Evolutionary conservation across 2,888 invertebrate species (phyloP), one percentile per base, ranked within the genome.

Genomic region (Hoplodrina ambigua): DNA sequence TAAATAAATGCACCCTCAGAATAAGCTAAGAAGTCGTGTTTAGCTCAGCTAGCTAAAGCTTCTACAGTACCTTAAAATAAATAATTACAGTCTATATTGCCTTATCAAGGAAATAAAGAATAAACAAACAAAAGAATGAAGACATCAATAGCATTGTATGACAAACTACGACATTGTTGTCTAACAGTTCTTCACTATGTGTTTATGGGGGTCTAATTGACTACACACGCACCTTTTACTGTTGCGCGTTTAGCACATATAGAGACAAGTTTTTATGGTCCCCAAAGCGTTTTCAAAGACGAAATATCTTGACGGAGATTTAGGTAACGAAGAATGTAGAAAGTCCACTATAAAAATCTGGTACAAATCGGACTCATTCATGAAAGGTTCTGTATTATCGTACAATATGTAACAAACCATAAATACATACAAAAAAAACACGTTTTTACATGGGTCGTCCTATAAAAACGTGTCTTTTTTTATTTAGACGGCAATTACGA

Each of bases 181-280:
- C 10, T 68, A 77, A 81, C 72, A 61, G 81, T 81, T 76, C 3
- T 25, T 17, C n/a, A n/a, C 58, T 6, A 41, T 49, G 57, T 76
- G 57, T 78, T 78, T 81, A 77, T 72, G 54, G 13, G 33, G 49
- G 13, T 56, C 78, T 78, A 81, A 82, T 75, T 78, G 69, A 57
- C 68, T 72, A 69, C 25, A 49, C 72, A 82, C 75, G 78, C 30
- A 66, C 13, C 30, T 65, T n/a, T 57, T 56, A 68, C 68, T 70
- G 66, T 54, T 66, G 41, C 19, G 17, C 25, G 49, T 54, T 83
- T 73, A 73, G 52, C 80, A 77, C 57, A 10, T 71, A 54, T n/a
- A 44, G 53, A 37, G n/a, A 54, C 56, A 15, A 44, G 37, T 60
- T 65, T 67, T 25, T 65, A 80, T 10, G 33, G 57, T 50, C 13